Evolutionary conservation across 1,140 invertebrate genomes (phyloP).

Genomic region (Pseudobourletiella spinata): DNA sequence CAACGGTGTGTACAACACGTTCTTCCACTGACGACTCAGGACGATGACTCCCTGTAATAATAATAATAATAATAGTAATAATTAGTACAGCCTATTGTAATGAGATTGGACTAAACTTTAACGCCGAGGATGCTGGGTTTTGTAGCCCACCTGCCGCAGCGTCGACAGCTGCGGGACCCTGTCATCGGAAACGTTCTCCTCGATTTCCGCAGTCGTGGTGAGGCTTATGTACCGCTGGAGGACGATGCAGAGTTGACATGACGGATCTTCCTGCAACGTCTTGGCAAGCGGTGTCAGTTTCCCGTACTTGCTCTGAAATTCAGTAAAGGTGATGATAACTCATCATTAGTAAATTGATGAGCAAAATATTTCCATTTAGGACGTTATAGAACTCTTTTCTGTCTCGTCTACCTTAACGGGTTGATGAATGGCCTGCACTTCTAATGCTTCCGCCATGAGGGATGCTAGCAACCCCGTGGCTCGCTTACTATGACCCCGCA

Average conservation of each 20-base stretch:
- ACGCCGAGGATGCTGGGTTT: too few relatives aligned
- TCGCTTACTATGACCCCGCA: constrained; percentile 61
- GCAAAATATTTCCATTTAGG: too few relatives aligned
- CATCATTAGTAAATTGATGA: too few relatives aligned
- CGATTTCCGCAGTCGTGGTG: constrained; percentile 62
- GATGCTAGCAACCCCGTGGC: constrained; percentile 82
- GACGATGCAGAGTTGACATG: constrained; percentile 84
- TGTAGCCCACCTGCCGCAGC: constrained; percentile 72
- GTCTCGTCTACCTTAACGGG: constrained; percentile 60
- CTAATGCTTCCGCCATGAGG: constrained; percentile 87
- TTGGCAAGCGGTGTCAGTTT: constrained; percentile 78
- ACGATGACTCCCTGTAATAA: constrained; percentile 77
- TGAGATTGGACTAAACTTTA: too few relatives aligned
- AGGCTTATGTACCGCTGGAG: constrained; percentile 74
- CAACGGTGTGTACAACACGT: constrained; percentile 85
- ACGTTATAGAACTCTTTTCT: constrained; percentile 14
- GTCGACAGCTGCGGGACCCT: constrained; percentile 79
- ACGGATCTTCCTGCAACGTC: constrained; percentile 89
- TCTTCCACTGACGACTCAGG: constrained; percentile 92
- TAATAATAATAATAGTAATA: too few relatives aligned
- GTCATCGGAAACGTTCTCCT: constrained; percentile 69
- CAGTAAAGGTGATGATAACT: too few relatives aligned
- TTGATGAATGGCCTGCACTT: constrained; percentile 70
- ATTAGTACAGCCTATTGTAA: too few relatives aligned
- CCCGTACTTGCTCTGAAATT: constrained; percentile 75